Base-by-base conservation (phyloP, 2,888 invertebrate genomes). In the Acanthosepion lycidas region DNA sequence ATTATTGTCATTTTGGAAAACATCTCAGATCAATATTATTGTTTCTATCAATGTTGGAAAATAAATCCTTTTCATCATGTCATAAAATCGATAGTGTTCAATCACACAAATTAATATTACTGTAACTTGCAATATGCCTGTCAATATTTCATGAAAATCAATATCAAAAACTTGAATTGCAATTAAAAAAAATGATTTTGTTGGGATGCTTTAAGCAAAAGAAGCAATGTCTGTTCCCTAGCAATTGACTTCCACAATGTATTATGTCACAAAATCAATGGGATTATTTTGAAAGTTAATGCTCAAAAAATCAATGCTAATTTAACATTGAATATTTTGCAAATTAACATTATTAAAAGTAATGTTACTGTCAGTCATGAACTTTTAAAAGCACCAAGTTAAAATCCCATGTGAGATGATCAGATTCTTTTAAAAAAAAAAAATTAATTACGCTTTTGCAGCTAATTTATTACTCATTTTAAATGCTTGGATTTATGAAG, bases 101-200 rank as follows among this genome's bases (percentile, higher is more conserved):
- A 78, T 78, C 78, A 78, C 12, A 78, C n/a, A 78, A 78, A 78
- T 78, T 78, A 78, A 78, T 78, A 78, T 33, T n/a, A 78, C 78
- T 78, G 59, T 23, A 78, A 78, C n/a, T 78, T 78, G 78, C 78
- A 78, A 78, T 78, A n/a, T 78, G 78, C 78, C 15, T 78, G 78
- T 78, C 78, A 78, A 78, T 78, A 78, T 78, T 78, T n/a, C n/a
- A 78, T n/a, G n/a, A 78, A 78, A 78, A 78, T 78, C 78, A 78
- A 78, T 78, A 78, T 15, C 1, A 15, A 78, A 78, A 12, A 78
- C 12, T n/a, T 18, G n/a, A 9, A 15, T 12, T 33, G 12, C n/a
- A 78, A 78, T 33, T 78, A n/a, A n/a, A 42, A 42, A 42, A 42
- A 42, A 42, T 42, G 42, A 3, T 78, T n/a, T 78, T 78, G 78